Base-by-base conservation (phyloP, 2,888 invertebrate species). In the Coenonympha arcania region DNA sequence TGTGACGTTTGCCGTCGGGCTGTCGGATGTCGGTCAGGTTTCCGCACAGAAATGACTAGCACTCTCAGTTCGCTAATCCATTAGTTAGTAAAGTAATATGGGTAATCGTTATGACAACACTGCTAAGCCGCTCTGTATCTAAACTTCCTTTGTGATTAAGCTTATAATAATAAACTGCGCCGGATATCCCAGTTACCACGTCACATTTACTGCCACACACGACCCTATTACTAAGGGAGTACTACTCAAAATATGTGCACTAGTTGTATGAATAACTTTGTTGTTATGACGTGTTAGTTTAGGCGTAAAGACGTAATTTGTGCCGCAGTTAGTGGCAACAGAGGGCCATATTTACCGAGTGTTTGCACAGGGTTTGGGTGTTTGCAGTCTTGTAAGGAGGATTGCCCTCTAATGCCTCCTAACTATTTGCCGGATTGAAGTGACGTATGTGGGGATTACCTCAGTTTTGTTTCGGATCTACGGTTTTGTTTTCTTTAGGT, bases 301-400 rank as follows among this genome's bases (percentile, higher is more conserved):
- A 64, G 67, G 61, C 61, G 62, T 61, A 66, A 62, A 63, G 64
- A 65, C 68, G 64, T 69, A 69, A 72, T 71, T 70, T 69, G 71
- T 67, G 68, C 58, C 61, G 59, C 64, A 62, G 68, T 72, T 70
- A 69, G 71, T 59, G 70, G 67, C 60, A 58, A 64, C 62, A 61
- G 59, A 61, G 63, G 64, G 59, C 59, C 64, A 69, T 68, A 66
- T 68, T 70, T 64, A 68, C 65, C 60, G 58, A 59, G 63, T 61
- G 72, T 76, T 76, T 72, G 64, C 64, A 66, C 65, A 69, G 70
- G 62, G 62, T 65, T n/a, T n/a, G 67, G 67, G 65, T 65, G 67
- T 68, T 66, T 66, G 62, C 61, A 54, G 54, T 54, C 63, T 66
- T 65, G 69, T 68, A 65, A 47, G 51, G 60, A 50, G 60, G 58